Conservation (phyloP, 2,113 vertebrate species). For the Spheniscus mendiculus region DNA sequence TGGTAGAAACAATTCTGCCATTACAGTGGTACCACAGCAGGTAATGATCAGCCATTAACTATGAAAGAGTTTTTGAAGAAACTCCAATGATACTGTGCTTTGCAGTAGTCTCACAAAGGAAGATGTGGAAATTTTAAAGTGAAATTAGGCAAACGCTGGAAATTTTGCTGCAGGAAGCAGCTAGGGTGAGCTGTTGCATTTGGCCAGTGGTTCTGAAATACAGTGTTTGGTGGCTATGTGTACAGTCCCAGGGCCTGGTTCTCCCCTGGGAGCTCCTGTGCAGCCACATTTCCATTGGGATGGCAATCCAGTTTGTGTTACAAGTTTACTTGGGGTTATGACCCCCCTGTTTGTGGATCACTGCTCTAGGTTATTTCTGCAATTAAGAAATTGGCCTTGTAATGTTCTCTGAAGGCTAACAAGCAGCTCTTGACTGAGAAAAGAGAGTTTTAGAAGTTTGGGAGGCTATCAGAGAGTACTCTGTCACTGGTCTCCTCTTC, state of each 20-base stretch:
- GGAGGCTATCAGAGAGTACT: background rate
- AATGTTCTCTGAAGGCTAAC: background rate
- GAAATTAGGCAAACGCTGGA: background rate
- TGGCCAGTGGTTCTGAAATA: background rate
- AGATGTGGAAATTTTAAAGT: background rate
- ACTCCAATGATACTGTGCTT: background rate
- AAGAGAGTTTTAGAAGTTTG: background rate
- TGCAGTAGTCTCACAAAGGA: background rate
- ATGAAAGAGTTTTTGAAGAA: background rate
- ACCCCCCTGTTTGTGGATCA: background rate
- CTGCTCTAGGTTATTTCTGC: background rate
- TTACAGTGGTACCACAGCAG: background rate
- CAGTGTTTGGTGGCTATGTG: background rate
- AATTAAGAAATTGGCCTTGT: background rate
- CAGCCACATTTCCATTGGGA: background rate
- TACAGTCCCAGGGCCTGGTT: background rate
- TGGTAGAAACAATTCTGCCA: background rate
- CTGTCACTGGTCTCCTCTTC: background rate
- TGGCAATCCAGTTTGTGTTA: background rate
- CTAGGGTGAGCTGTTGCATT: background rate
- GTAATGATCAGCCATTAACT: background rate
- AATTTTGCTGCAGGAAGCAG: background rate
- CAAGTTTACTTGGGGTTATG: background rate
- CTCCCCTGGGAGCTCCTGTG: background rate
- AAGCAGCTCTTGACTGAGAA: background rate